Evolutionary conservation across 1,140 invertebrate genomes (phyloP), one percentile per base, ranked within the genome.

Genomic region (Elysia chlorotica): DNA sequence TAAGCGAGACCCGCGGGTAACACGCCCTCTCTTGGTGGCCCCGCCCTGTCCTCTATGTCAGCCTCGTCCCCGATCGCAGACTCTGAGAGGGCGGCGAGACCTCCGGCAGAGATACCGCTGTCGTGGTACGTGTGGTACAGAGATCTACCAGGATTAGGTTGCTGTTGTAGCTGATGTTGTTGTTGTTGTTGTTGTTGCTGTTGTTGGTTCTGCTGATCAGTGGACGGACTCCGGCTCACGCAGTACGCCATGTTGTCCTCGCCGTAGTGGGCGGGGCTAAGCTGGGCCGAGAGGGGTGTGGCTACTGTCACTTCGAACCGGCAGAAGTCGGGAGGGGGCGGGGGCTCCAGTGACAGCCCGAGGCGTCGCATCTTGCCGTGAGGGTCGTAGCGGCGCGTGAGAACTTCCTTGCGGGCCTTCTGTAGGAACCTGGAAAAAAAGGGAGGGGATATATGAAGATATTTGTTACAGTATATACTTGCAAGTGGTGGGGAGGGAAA

Each of bases 301-400:
- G 63, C 21, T 62, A 62, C 14, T 59, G 59, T 62, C 23, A 56
- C 23, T 2, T 31, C 61, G 56, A 36, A 17, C 2, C 63, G 62
- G 38, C 73, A 54, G 57, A 71, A 78, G 10, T 36, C 33, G 3
- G 77, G 77, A 10, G 78, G 76, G 2, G 77, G 75, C 19, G 78
- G 80, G 1, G 75, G 75, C 19, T 71, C 66, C 48, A 74, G 48
- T 6, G 74, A 71, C 59, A 75, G 65, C 1, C 73, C 72, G 23
- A 76, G 54, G 31, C 73, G 54, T 35, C 76, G 68, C 66, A 79
- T 74, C 37, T 74, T 76, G 1, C 76, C 75, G 72, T 83, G 81
- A 3, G 81, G 81, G 59, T 81, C 80, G 70, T 80, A 78, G 59
- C 76, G 75, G 68, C 81, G 81, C 37, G 77, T 80, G 61, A 81